These are phyloP conservation scores for Biston stratarius DNA, from an alignment of 2,888 invertebrate genomes.

Conservation along the genomic window DNA sequence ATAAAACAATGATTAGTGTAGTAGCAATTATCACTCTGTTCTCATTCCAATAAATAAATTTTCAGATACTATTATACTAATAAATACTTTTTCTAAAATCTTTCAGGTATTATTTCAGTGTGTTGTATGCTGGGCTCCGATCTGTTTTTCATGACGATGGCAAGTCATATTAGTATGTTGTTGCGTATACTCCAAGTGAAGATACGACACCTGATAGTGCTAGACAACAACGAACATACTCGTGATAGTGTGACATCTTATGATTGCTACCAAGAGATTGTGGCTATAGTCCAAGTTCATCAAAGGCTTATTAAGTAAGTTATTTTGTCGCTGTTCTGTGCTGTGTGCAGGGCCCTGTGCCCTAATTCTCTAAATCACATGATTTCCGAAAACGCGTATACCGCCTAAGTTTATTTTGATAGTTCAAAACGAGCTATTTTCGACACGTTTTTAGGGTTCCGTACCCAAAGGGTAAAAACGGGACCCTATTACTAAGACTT, in stretches of 20 bases:
- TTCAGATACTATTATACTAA: constrained; percentile 29
- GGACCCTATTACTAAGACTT: too few relatives aligned
- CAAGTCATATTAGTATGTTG: constrained; percentile 76
- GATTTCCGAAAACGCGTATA: too few relatives aligned
- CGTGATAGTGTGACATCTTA: background rate
- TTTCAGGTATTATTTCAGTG: constrained; percentile 47
- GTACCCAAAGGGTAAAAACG: too few relatives aligned
- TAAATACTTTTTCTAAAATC: background rate
- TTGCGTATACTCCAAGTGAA: constrained; percentile 66
- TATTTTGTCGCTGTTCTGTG: background rate
- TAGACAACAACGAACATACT: constrained; percentile 8
- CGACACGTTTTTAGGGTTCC: too few relatives aligned
- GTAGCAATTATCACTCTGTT: too few relatives aligned
- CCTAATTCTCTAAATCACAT: too few relatives aligned
- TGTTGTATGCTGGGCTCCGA: constrained; percentile 73
- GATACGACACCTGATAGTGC: constrained; percentile 59
- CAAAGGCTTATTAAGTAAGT: constrained; percentile 69
- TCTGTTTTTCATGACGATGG: constrained; percentile 73
- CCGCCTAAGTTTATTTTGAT: too few relatives aligned
- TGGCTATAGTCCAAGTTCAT: constrained; percentile 66
- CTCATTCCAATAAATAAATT: background rate
- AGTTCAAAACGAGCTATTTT: too few relatives aligned
- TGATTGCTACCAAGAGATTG: constrained; percentile 64
- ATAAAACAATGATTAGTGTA: too few relatives aligned
- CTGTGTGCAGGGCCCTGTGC: background rate